Evolutionary conservation across 2,797 vertebrate genomes (phyloP), one percentile per base, ranked within the genome.

Genomic region (Euthynnus affinis): DNA sequence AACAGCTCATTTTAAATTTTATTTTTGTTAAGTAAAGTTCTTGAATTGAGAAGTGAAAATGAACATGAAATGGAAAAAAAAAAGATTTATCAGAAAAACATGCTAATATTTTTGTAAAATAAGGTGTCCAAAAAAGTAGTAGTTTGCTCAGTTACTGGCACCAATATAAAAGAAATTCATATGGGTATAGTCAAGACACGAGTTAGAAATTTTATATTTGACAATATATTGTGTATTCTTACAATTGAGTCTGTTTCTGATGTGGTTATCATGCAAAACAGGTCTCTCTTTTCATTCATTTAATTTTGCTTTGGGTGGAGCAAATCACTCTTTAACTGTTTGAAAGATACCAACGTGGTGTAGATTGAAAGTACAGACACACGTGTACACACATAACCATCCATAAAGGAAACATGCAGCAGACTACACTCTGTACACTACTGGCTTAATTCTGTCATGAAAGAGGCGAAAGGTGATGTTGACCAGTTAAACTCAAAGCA

Each of bases 371-470:
- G 23, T 15, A 44, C 55, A 71, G 55, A 42, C 32, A 58, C 46
- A 20, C 44, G 75, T 71, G 52, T 53, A 64, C 40, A 42, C 37
- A 13, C 52, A 57, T 37, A 74, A 55, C 25, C 59, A 68, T 37
- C 46, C 55, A 56, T 66, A 62, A 78, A 81, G 52, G 49, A 68
- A 75, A 78, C 48, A 77, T 55, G 76, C 52, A 74, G 60, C 6
- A 68, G 57, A 63, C 32, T 59, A 37, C 37, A 18, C 48, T 40
- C 82, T 76, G 60, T 23, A 23, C 69, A 57, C 70, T 42, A 61
- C 48, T 6, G 65, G 27, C 57, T 74, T 79, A 71, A 78, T 65
- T 82, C 65, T 70, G 67, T 76, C 74, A 64, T 20, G 48, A 75
- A 58, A 29, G 29, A 52, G 62, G 74, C 57, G 63, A 60, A 70